Evolutionary conservation across 2,888 invertebrate species (phyloP).

Genomic region (Sesia bembeciformis): DNA sequence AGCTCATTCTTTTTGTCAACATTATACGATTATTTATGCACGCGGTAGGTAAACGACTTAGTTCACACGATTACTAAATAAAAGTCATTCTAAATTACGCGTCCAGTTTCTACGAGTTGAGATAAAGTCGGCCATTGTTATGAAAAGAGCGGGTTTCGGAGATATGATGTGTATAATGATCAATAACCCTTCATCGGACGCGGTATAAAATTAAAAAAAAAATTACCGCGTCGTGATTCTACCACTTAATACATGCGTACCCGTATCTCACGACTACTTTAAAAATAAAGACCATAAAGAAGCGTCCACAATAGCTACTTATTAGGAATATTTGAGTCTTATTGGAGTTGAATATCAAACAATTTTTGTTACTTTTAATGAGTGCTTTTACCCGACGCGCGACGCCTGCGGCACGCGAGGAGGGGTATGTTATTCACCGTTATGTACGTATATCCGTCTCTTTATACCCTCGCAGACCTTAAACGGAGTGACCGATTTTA

Average conservation of each 20-base stretch:
- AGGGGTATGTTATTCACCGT: too few species aligned
- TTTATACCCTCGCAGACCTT: too few species aligned
- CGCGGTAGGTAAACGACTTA: constrained; percentile 41
- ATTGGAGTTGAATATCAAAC: too few species aligned
- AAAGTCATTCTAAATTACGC: neutral
- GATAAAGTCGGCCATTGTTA: constrained; percentile 36
- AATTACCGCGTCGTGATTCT: constrained; percentile 59
- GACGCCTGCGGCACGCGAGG: too few species aligned
- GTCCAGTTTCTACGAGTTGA: constrained; percentile 26
- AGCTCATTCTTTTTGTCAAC: constrained; percentile 18
- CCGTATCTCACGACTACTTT: constrained; percentile 71
- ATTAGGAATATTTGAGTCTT: neutral
- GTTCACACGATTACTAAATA: neutral
- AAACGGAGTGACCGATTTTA: too few species aligned
- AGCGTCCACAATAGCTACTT: neutral
- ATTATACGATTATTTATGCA: constrained; percentile 43
- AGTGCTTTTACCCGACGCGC: too few species aligned
- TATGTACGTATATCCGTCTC: too few species aligned
- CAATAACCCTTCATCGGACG: constrained; percentile 60
- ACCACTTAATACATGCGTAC: constrained; percentile 67
- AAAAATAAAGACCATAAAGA: constrained; percentile 39
- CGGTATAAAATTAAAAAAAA: constrained; percentile 48
- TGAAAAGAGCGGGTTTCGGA: constrained; percentile 33
- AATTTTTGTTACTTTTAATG: too few species aligned
- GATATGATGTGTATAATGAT: constrained; percentile 63